Conservation (phyloP, 2,113 vertebrate species). For the Prionailurus bengalensis region DNA sequence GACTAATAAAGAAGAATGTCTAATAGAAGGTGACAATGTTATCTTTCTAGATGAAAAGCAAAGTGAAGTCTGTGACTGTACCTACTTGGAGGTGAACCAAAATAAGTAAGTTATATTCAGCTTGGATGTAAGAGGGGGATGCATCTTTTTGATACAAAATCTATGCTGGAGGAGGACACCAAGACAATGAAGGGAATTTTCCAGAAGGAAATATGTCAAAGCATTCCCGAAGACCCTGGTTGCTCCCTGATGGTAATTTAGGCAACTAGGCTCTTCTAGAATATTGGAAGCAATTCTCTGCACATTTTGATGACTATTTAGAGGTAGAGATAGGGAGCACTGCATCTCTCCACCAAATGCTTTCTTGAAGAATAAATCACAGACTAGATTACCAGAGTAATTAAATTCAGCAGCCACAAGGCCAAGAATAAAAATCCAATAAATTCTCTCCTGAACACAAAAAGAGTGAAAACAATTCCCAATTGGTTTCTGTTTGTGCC, state of each 20-base stretch:
- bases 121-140: not conserved
- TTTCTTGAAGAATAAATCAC: constrained; percentile 14
- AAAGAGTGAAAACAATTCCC: not conserved
- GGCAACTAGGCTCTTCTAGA: not conserved
- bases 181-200: constrained; percentile 2
- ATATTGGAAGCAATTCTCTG: not conserved
- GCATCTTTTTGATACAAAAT: not conserved
- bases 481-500: not conserved
- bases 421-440: constrained; percentile 23
- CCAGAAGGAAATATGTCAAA: not conserved
- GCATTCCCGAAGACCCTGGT: not conserved
- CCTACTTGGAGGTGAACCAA: constrained; percentile 87
- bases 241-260: not conserved
- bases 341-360: not conserved
- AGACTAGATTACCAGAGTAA: not conserved
- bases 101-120: constrained; percentile 86
- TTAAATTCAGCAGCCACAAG: not conserved
- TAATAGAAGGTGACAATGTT: not conserved
- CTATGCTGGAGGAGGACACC: not conserved
- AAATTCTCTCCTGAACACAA: not conserved
- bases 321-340: not conserved
- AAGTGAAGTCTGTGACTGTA: constrained; percentile 88
- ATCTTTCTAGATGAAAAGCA: constrained; percentile 82
- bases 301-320: not conserved
- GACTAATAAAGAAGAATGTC: not conserved